These are phyloP conservation scores for Pygathrix nemaeus DNA, from an alignment of 2,113 vertebrate species.

Conservation along the genomic window DNA sequence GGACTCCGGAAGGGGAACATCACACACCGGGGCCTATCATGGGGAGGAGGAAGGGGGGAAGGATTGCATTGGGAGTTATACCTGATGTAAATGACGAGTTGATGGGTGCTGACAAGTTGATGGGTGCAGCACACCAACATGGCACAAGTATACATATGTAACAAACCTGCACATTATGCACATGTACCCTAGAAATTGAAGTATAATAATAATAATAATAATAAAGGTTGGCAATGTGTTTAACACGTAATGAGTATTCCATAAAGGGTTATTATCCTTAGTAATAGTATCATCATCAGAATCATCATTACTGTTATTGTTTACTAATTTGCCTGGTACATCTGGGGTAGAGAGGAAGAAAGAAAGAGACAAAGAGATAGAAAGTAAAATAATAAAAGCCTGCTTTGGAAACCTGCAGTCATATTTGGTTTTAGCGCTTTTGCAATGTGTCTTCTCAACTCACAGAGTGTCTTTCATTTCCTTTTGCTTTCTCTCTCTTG, in stretches of 20 bases:
- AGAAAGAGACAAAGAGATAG: not conserved
- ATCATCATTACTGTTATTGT: not conserved
- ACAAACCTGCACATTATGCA: too few species aligned
- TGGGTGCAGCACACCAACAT: too few species aligned
- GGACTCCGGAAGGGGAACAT: too few species aligned
- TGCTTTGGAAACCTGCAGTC: not conserved
- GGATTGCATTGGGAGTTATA: too few species aligned
- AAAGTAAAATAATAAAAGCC: not conserved
- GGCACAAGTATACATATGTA: too few species aligned
- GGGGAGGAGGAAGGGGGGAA: too few species aligned
- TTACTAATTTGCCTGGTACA: not conserved
- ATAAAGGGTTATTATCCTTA: not conserved
- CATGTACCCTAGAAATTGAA: too few species aligned
- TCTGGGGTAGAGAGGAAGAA: not conserved
- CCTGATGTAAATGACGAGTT: too few species aligned
- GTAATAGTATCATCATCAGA: not conserved
- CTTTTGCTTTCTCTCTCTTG: slow-evolving; percentile 22
- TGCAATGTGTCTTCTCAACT: slow-evolving; percentile 6
- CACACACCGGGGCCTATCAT: too few species aligned
- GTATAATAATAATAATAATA: too few species aligned
- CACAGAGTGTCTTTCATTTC: not conserved
- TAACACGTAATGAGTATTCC: not conserved
- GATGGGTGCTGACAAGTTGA: too few species aligned
- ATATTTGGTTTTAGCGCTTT: slow-evolving; percentile 16
- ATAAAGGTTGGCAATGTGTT: not conserved